Evolutionary conservation across 2,888 invertebrate genomes (phyloP).

Genomic region (Apodemia mormo): DNA sequence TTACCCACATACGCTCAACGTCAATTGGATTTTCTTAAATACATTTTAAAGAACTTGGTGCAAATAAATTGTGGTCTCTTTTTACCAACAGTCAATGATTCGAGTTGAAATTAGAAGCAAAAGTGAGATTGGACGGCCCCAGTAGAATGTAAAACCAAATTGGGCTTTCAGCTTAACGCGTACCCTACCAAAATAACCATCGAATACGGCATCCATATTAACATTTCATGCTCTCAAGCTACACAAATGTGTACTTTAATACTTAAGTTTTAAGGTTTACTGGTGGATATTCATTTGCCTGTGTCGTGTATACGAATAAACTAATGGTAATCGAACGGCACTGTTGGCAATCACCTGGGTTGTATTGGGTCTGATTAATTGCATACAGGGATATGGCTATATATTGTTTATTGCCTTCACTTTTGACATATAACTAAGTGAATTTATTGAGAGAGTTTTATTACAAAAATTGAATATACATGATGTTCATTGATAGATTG

Average conservation of each 20-base stretch:
- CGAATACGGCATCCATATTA: conserved; percentile 43
- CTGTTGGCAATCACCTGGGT: conserved; percentile 73
- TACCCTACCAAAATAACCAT: conserved; percentile 63
- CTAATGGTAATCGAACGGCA: conserved; percentile 66
- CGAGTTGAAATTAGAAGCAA: conserved; percentile 53
- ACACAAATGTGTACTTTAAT: conserved; percentile 41
- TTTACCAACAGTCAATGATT: conserved; percentile 43
- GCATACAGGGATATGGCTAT: conserved; percentile 53
- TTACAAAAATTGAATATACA: too few species aligned
- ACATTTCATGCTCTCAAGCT: conserved; percentile 26
- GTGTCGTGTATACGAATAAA: conserved; percentile 40
- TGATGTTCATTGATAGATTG: too few species aligned
- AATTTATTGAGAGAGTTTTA: too few species aligned
- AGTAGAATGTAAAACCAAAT: conserved; percentile 73
- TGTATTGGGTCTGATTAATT: conserved; percentile 71
- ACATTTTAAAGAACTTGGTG: not conserved
- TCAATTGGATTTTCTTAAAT: not conserved
- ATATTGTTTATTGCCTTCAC: conserved; percentile 49
- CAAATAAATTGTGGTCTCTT: conserved; percentile 30
- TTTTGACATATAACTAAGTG: conserved; percentile 21
- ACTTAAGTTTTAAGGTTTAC: conserved; percentile 24
- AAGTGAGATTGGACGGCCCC: conserved; percentile 69
- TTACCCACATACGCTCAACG: too few species aligned
- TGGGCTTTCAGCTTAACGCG: conserved; percentile 74
- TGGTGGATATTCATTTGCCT: conserved; percentile 22